A percentile compares a stretch with the other conserved stretches of the same genome.
phyloP scores from a whole-genome alignment of 2,888 invertebrate species.

The Melanotus villosus region DNA sequence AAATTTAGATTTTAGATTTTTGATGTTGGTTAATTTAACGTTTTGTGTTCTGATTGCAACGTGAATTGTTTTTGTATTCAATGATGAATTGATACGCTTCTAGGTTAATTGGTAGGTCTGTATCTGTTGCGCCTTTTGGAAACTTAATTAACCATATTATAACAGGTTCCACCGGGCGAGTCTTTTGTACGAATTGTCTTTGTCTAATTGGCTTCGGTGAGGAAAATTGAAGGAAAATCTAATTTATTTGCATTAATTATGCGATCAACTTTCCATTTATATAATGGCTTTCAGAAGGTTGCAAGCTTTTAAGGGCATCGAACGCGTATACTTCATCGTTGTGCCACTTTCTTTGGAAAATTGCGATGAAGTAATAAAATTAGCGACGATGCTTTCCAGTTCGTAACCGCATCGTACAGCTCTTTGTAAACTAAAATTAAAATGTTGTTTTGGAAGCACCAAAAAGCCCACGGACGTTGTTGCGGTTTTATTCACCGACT shows the following conservation, averaged over 20 bases:
- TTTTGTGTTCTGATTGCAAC: too few relatives aligned
- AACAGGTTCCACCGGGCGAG: not conserved
- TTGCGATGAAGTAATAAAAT: conserved; percentile 26
- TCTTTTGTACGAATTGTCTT: conserved; percentile 23
- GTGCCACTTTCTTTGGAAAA: conserved; percentile 23
- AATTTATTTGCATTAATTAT: conserved; percentile 37
- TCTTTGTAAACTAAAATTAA: conserved; percentile 25
- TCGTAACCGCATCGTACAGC: conserved; percentile 14
- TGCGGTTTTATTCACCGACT: conserved; percentile 1
- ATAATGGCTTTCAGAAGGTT: conserved; percentile 22
- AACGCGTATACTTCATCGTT: conserved; percentile 7
- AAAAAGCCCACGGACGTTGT: not conserved
- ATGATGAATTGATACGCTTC: conserved; percentile 2
- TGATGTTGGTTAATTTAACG: too few relatives aligned
- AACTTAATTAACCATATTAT: conserved; percentile 32
- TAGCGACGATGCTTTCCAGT: conserved; percentile 24
- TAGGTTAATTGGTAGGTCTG: conserved; percentile 16
- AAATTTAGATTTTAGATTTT: too few relatives aligned
- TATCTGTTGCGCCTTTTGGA: conserved; percentile 24
- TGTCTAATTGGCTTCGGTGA: conserved; percentile 26
- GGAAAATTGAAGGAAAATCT: conserved; percentile 30
- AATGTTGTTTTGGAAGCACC: conserved; percentile 16
- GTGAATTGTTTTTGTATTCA: not conserved
- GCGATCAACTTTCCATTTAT: conserved; percentile 33
- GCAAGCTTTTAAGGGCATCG: conserved; percentile 16